Evolutionary conservation across 2,113 vertebrate species (phyloP).

Genomic region (Seriola quinqueradiata): DNA sequence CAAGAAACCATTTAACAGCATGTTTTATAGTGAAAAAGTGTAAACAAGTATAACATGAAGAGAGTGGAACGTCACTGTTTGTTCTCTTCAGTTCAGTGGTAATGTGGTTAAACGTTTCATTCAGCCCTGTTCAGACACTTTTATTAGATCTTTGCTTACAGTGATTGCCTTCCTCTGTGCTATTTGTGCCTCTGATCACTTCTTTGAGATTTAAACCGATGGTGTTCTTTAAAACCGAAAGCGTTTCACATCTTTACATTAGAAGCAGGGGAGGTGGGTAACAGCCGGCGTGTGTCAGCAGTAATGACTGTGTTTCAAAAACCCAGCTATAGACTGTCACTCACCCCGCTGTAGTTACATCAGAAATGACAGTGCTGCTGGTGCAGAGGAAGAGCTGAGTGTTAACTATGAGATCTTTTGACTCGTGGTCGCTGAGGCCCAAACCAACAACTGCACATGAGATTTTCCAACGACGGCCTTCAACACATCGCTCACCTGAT

Average conservation of each 20-base stretch:
- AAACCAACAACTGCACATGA: neutral
- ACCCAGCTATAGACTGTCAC: neutral
- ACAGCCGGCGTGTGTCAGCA: constrained; percentile 13
- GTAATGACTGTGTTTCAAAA: constrained; percentile 34
- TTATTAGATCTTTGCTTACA: neutral
- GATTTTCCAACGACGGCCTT: neutral
- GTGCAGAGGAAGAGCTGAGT: neutral
- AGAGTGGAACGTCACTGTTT: neutral
- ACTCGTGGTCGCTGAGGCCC: neutral
- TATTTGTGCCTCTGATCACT: neutral
- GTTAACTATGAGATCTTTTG: neutral
- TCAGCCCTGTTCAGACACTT: neutral
- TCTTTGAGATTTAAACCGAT: neutral
- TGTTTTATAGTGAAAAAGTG: neutral
- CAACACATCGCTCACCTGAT: neutral
- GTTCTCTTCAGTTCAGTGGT: neutral
- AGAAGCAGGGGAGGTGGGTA: neutral
- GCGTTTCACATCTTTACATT: neutral
- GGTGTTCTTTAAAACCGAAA: constrained; percentile 16
- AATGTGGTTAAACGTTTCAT: neutral
- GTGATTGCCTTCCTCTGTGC: neutral
- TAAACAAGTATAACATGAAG: neutral
- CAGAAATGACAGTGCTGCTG: constrained; percentile 21
- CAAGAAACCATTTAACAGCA: neutral
- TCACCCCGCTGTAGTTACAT: constrained; percentile 7